phyloP scores from a whole-genome alignment of 2,888 invertebrate genomes.

The Mesoligia furuncula region DNA sequence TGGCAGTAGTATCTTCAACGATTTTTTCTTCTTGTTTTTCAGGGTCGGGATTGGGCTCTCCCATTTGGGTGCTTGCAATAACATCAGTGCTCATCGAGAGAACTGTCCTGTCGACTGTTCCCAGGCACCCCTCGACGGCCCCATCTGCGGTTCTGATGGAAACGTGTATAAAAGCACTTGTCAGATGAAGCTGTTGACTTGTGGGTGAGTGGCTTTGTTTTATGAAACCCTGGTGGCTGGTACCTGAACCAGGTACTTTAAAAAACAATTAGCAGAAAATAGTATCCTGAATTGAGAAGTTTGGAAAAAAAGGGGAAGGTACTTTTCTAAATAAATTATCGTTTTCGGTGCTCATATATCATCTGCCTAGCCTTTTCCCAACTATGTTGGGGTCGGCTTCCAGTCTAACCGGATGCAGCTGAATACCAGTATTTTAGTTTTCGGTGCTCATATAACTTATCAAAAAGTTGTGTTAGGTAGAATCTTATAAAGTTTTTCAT shows the following conservation, averaged over 20 bases:
- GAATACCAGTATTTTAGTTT: too few species aligned
- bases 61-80: constrained; percentile 95
- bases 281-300: background rate
- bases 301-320: background rate
- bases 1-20: background rate
- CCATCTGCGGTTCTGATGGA: constrained; percentile 97
- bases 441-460: background rate
- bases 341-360: background rate
- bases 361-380: too few species aligned
- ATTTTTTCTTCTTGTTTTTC: constrained; percentile 59
- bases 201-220: constrained; percentile 91
- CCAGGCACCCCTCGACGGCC: constrained; percentile 96
- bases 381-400: too few species aligned
- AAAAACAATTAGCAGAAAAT: background rate
- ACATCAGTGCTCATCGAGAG: constrained; percentile 95
- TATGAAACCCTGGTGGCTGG: constrained; percentile 32
- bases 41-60: constrained; percentile 96
- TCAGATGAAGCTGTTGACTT: constrained; percentile 97
- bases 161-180: constrained; percentile 98
- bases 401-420: too few species aligned
- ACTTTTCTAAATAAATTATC: too few species aligned
- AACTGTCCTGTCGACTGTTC: constrained; percentile 97
- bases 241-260: background rate
- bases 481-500: background rate
- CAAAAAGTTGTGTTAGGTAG: background rate